Conservation (phyloP, 2,888 invertebrate species). For the Ypsolopha scabrella region DNA sequence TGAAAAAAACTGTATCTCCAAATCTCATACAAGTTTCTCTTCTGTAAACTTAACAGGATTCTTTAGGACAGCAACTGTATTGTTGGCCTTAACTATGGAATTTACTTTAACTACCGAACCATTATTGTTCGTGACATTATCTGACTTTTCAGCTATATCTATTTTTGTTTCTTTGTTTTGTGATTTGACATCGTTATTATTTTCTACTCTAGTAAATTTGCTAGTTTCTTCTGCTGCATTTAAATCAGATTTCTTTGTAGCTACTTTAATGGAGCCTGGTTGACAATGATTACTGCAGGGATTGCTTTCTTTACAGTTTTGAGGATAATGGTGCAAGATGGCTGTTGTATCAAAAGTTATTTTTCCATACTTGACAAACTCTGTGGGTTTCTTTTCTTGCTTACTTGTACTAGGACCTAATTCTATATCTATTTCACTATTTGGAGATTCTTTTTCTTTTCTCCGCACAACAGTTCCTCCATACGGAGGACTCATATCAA, state of each 20-base stretch:
- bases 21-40: conserved; percentile 62
- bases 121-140: conserved; percentile 49
- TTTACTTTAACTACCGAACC: conserved; percentile 19
- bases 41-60: conserved; percentile 54
- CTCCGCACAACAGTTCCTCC: conserved; percentile 6
- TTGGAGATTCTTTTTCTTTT: conserved; percentile 26
- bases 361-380: conserved; percentile 54
- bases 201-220: conserved; percentile 25
- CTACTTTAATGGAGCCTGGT: conserved; percentile 13
- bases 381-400: conserved; percentile 38
- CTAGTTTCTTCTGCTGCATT: conserved; percentile 25
- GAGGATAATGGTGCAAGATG: conserved; percentile 59
- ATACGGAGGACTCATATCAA: conserved; percentile 20
- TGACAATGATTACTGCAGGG: conserved; percentile 8
- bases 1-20: conserved; percentile 34
- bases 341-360: conserved; percentile 61
- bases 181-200: conserved; percentile 39
- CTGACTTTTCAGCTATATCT: conserved; percentile 19
- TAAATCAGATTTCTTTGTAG: conserved; percentile 39
- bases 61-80: conserved; percentile 30
- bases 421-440: conserved; percentile 31
- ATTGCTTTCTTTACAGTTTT: conserved; percentile 33
- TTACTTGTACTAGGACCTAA: conserved; percentile 42
- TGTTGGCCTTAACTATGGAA: conserved; percentile 24
- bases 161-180: conserved; percentile 20